Evolutionary conservation across 2,888 invertebrate species (phyloP), one percentile per base, ranked within the genome.

Genomic region (Spatulosminthurus flaviceps): DNA sequence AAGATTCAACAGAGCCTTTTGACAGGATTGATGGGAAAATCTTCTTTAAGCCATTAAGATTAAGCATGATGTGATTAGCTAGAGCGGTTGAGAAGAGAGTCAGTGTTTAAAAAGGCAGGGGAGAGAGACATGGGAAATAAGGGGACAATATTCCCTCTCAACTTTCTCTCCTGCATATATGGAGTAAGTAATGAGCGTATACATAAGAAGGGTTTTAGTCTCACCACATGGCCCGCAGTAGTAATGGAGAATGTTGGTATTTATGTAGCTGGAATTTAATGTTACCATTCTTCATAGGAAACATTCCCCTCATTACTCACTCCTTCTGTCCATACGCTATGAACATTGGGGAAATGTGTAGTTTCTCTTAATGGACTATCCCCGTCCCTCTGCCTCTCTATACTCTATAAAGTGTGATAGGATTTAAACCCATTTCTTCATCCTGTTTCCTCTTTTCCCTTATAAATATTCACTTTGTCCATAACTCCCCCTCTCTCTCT

Each of bases 21-120:
- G 79, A 41, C 72, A 69, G 77, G 82, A 82, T 82, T 79, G 80
- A 82, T 80, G 78, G 82, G 80, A 69, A 80, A 82, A 80, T 80
- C 81, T 78, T 81, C 74, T 61, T 72, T 79, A 81, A 81, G 80
- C 82, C 78, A 75, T 78, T 77, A 82, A 79, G 82, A 81, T 81
- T 82, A 81, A 66, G 79, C 77, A 74, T 82, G 79, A 82, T 82
- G 80, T 81, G 82, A 82, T 82, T 82, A 82, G 82, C 78, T 75
- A 34, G 34, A 69, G 69, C 64, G 64, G 64, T 64, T 64, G 22
- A 24, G 16, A 61, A 1, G 24, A 61, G 61, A 74, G 29, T 21
- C 26, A 29, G 51, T 2, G 13, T 61, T 42, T 5, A n/a, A n/a
- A n/a, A 51, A 4, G 5, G 51, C 1, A 19, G 51, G 51, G 41